Evolutionary conservation across 2,888 invertebrate species (phyloP), one percentile per base, ranked within the genome.

Genomic region (Xestia c-nigrum): DNA sequence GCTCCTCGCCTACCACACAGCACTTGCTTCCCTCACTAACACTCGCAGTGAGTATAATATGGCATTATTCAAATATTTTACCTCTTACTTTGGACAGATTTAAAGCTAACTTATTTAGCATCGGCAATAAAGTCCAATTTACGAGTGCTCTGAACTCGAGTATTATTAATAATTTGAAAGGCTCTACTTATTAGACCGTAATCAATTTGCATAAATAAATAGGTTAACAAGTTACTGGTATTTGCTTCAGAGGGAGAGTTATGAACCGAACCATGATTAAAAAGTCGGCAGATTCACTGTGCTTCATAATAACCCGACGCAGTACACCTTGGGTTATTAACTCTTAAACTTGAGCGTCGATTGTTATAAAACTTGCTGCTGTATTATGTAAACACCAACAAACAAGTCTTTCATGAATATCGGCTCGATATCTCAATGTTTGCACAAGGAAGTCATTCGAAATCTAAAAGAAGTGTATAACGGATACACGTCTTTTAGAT

Each of bases 1-100:
- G 76, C 87, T 96, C 67, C 90, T 96, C 0, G 96, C 96, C 31
- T 95, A 95, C 83, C 93, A 94, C 71, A 92, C 95, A 2, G 95
- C 94, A 3, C 89, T 96, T 2, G 91, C 94, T 14, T 90, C 93
- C 0, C 87, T 96, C 88, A 50, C 81, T 84, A 57, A 78, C 3
- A 73, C 80, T 38, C 90, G 93, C 12, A 90, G 93, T 93, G 71
- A 91, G 74, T 91, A 75, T 52, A 75, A 69, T 52, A 72, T 14
- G 21, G 19, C 24, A 31, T 31, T 46, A 52, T 31, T 12, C 12
- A 40, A 61, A 19, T 47, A 38, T 19, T 31, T 40, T 21, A 43
- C 50, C 21, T 72, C 31, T 40, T n/a, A 0, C 14, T 74, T 61
- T 21, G 31, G 16, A 61, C 21, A 72, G 19, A 21, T 55, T 31